A percentile compares a stretch with the other conserved stretches of the same genome.
phyloP scores from a whole-genome alignment of 1,140 invertebrate species.

The Heliconius congener region DNA sequence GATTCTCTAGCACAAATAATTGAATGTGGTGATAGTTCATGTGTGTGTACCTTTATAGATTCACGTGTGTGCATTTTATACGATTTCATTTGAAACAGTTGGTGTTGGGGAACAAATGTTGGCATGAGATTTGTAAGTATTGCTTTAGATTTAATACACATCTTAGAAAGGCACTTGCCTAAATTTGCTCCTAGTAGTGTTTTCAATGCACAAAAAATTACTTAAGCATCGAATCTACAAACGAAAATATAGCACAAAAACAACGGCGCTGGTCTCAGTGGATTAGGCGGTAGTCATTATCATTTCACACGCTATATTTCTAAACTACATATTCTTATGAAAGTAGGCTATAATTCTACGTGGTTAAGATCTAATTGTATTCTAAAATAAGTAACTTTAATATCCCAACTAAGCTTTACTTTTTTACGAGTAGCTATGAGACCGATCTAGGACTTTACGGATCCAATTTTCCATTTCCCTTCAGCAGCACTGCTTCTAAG shows the following conservation, averaged over 20 bases:
- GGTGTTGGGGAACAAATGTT: slow-evolving; percentile 77
- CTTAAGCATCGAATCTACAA: slow-evolving; percentile 17
- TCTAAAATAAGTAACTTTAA: slow-evolving; percentile 67
- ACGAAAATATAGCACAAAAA: slow-evolving; percentile 23
- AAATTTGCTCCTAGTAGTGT: slow-evolving; percentile 45
- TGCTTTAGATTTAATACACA: slow-evolving; percentile 66
- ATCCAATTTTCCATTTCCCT: slow-evolving; percentile 57
- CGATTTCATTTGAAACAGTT: slow-evolving; percentile 71
- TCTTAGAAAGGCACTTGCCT: slow-evolving; percentile 43
- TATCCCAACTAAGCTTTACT: slow-evolving; percentile 76
- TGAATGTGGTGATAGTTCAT: slow-evolving; percentile 56
- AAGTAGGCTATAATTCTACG: slow-evolving; percentile 71
- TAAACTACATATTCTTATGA: slow-evolving; percentile 77
- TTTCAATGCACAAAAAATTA: slow-evolving; percentile 40
- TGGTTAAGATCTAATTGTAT: slow-evolving; percentile 69
- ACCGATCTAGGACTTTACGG: slow-evolving; percentile 54
- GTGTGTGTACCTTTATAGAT: slow-evolving; percentile 50
- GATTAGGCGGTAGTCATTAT: slow-evolving; percentile 59
- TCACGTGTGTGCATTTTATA: slow-evolving; percentile 65
- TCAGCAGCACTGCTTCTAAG: slow-evolving; percentile 71
- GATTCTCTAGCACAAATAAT: slow-evolving; percentile 66
- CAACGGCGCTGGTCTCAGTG: slow-evolving; percentile 54
- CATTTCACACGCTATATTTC: slow-evolving; percentile 37
- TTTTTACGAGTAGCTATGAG: slow-evolving; percentile 67
- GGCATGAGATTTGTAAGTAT: slow-evolving; percentile 77